phyloP scores from a whole-genome alignment of 1,140 invertebrate genomes.

The Drosophila pruinosa region DNA sequence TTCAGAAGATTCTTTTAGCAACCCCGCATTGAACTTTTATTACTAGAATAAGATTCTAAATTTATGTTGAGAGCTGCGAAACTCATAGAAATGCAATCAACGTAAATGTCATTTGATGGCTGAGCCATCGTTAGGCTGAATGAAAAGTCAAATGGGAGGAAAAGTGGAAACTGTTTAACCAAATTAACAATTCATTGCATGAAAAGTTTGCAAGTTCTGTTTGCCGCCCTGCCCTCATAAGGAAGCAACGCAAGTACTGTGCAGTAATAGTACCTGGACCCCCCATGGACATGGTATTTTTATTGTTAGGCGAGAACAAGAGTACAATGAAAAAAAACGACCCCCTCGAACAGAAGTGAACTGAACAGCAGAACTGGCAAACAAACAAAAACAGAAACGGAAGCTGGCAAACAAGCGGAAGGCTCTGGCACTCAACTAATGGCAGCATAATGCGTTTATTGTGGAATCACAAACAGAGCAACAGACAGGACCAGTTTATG shows the following conservation, averaged over 20 bases:
- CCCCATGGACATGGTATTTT: conserved; percentile 47
- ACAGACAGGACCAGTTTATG: conserved; percentile 13
- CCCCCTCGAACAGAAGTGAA: conserved; percentile 16
- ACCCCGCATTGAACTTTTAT: conserved; percentile 3
- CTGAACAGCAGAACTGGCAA: conserved; percentile 25
- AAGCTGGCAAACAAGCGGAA: conserved; percentile 80
- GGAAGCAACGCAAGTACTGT: neutral
- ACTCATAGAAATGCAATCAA: conserved; percentile 44
- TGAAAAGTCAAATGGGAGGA: conserved; percentile 24
- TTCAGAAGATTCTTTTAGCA: neutral
- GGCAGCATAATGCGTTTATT: conserved; percentile 80
- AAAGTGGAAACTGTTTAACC: conserved; percentile 60
- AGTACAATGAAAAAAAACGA: conserved; percentile 16
- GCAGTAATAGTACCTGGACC: conserved; percentile 2
- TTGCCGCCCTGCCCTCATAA: conserved; percentile 8
- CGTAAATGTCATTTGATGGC: conserved; percentile 41
- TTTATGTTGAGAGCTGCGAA: conserved; percentile 10
- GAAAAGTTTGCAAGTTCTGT: conserved; percentile 58
- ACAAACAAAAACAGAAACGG: conserved; percentile 54
- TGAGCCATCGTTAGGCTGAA: conserved; percentile 10
- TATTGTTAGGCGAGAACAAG: conserved; percentile 58
- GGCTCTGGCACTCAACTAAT: conserved; percentile 79
- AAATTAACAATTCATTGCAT: conserved; percentile 74
- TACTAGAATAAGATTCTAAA: conserved; percentile 10
- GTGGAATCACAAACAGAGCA: conserved; percentile 59